These are phyloP conservation scores for Muscicapa comitata DNA, from an alignment of 2,797 vertebrate genomes.

Conservation along the genomic window DNA sequence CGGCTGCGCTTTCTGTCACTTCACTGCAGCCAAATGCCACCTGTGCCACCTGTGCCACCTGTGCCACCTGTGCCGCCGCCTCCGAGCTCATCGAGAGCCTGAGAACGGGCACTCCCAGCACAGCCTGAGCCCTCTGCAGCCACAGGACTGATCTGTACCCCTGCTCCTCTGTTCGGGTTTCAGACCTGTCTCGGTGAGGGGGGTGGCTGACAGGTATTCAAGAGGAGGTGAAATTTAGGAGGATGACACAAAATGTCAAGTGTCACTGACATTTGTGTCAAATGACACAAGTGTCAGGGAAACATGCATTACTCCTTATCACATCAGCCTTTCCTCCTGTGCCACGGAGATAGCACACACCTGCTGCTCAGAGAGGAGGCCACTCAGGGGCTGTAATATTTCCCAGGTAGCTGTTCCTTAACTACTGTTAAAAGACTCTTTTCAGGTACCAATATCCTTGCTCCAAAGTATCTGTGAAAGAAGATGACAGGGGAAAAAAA, in stretches of 20 bases:
- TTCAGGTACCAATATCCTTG: not conserved
- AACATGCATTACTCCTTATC: not conserved
- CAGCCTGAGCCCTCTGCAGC: not conserved
- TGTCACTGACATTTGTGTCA: no score
- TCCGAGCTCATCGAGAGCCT: not conserved
- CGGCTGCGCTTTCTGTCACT: fast-evolving
- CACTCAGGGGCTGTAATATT: not conserved
- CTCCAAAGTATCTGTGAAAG: not conserved
- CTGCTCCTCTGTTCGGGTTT: not conserved
- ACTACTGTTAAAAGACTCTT: not conserved
- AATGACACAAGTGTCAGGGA: not conserved
- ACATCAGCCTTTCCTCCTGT: not conserved
- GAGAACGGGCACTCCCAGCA: not conserved
- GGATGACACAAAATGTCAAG: not conserved
- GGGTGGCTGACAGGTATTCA: not conserved
- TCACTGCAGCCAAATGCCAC: not conserved
- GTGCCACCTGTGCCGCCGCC: not conserved
- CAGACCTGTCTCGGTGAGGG: not conserved
- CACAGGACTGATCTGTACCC: fast-evolving
- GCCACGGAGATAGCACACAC: fast-evolving
- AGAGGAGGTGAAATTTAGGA: not conserved
- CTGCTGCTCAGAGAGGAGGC: not conserved
- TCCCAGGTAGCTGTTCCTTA: not conserved
- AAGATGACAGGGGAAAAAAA: not conserved
- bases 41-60: not conserved